Base-by-base conservation (phyloP, 2,888 invertebrate genomes). In the Rotaria sp. region DNA sequence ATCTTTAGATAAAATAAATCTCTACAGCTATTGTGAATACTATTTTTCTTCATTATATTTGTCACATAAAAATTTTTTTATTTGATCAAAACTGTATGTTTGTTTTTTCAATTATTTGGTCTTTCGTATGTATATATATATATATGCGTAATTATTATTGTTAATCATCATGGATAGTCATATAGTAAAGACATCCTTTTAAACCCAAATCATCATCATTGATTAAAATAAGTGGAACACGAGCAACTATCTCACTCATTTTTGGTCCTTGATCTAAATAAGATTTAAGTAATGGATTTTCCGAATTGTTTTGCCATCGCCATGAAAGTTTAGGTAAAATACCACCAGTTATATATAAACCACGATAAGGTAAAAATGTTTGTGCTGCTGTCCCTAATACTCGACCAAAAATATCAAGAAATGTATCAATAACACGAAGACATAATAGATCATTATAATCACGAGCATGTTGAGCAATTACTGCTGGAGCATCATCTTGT, bases 211-310 rank as follows among this genome's bases (percentile, higher is more conserved):
- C 80, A n/a, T 80, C 80, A 80, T 80, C 80, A 35, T 80, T n/a
- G 15, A 80, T 26, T 80, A 80, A 45, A 26, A 21, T 45, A 26
- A 80, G 45, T n/a, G 80, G 80, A n/a, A 80, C n/a, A 80, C 45
- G 80, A 26, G 80, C 80, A 15, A 80, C 80, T n/a, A 45, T 24
- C n/a, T 80, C 80, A 45, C 45, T 45, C 80, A 80, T 80, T 80
- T 80, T 80, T n/a, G 26, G 2, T 45, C 80, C 80, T 80, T 80
- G 80, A 80, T 80, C 45, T 80, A 80, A 80, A 80, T 80, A 80
- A 24, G 80, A 80, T 80, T 80, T 80, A 1, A 80, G 10, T 45
- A 80, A n/a, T n/a, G 45, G n/a, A 45, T 80, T 41, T 5, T 67
- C 35, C 0, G 67, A 15, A 45, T 45, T 80, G n/a, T 80, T 45